Conservation (phyloP, 2,797 vertebrate genomes). For the Erethizon dorsatum region DNA sequence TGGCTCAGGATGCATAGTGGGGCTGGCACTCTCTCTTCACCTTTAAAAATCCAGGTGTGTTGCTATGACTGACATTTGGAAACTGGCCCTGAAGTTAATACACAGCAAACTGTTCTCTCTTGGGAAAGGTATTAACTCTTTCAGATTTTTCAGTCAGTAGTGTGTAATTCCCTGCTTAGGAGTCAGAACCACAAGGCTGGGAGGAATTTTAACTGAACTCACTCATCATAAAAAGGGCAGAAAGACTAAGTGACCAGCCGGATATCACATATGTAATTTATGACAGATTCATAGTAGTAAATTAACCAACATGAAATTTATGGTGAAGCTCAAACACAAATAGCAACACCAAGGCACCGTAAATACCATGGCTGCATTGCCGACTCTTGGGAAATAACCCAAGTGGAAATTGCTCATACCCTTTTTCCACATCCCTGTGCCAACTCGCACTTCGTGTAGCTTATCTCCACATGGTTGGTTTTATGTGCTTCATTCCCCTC, state of each 20-base stretch:
- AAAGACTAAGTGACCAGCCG: constrained; percentile 3
- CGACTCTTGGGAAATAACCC: constrained; percentile 80
- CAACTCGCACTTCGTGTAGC: not conserved
- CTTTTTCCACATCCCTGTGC: not conserved
- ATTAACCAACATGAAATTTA: constrained; percentile 82
- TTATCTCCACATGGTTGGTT: not conserved
- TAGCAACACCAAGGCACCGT: constrained; percentile 78
- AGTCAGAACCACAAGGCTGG: not conserved
- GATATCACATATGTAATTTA: not conserved
- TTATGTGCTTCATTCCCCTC: not conserved
- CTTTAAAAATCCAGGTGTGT: constrained; percentile 50
- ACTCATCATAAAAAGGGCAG: not conserved
- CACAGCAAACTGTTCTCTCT: constrained; percentile 33
- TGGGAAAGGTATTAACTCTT: not conserved
- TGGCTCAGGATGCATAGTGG: not conserved
- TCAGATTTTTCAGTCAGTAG: not conserved
- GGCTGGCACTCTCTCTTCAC: not conserved
- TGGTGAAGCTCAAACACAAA: constrained; percentile 79
- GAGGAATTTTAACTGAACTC: not conserved
- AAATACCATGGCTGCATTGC: constrained; percentile 81
- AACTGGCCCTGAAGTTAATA: constrained; percentile 22
- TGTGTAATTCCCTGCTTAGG: not conserved
- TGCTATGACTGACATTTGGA: constrained; percentile 59
- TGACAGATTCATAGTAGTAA: constrained; percentile 51
- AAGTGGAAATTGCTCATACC: constrained; percentile 72